phyloP scores from a whole-genome alignment of 2,888 invertebrate genomes.

The Ormyrus nitidulus region DNA sequence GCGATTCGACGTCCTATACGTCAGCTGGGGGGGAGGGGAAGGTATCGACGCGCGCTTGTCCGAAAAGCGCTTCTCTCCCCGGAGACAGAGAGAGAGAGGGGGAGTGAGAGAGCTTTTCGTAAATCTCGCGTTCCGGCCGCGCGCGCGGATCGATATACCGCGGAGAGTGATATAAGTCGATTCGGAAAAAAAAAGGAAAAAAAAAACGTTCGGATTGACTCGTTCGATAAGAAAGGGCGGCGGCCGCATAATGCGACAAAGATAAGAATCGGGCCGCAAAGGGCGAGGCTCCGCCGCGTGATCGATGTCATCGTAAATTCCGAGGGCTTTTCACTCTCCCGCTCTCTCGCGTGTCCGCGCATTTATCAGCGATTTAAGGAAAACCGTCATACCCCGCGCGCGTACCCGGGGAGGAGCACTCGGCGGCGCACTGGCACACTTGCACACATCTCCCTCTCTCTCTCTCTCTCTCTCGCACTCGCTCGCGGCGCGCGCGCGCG shows the following conservation, averaged over 20 bases:
- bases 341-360: constrained; percentile 1
- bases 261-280: background rate
- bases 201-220: constrained; percentile 5
- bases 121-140: background rate
- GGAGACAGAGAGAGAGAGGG: no score
- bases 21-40: no score
- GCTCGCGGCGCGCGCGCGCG: background rate
- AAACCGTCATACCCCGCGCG: background rate
- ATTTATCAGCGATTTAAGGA: constrained; percentile 30
- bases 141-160: constrained; percentile 4
- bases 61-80: no score
- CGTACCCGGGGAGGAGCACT: no score
- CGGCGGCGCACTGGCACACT: no score
- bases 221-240: constrained; percentile 21
- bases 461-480: background rate
- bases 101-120: background rate
- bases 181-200: constrained; percentile 14
- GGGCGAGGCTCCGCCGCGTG: constrained; percentile 2
- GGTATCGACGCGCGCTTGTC: no score
- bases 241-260: constrained; percentile 22
- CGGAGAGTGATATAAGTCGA: constrained; percentile 20
- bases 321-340: background rate
- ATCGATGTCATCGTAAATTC: constrained; percentile 44
- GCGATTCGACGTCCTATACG: no score
- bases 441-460: background rate